Evolutionary conservation across 2,113 vertebrate genomes (phyloP).

Genomic region (Collichthys lucidus): DNA sequence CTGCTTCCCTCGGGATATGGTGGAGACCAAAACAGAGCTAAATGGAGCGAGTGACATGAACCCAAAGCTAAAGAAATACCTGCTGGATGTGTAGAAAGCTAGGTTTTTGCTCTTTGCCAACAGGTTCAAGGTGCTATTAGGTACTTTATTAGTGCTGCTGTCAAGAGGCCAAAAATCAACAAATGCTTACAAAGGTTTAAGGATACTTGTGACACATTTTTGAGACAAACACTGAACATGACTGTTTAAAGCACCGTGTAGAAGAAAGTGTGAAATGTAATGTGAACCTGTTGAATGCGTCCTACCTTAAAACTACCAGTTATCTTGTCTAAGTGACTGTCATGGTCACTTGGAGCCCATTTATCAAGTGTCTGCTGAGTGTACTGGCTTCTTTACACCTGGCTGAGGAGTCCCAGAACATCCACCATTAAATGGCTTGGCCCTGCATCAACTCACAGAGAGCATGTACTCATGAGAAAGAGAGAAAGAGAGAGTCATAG

Average conservation of each 20-base stretch:
- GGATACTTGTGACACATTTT: not conserved
- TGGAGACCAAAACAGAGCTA: not conserved
- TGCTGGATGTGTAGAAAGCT: not conserved
- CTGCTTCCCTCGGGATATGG: not conserved
- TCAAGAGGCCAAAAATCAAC: not conserved
- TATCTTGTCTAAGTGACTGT: conserved; percentile 15
- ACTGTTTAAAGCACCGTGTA: not conserved
- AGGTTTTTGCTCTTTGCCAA: not conserved
- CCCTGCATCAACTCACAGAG: conserved; percentile 18
- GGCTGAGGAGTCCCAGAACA: conserved; percentile 25
- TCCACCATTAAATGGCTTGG: conserved; percentile 32
- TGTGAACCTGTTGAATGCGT: not conserved
- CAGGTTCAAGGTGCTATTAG: no score
- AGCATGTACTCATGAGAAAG: conserved; percentile 4
- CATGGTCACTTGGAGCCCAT: conserved; percentile 12
- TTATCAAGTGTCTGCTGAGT: conserved; percentile 34
- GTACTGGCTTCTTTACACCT: conserved; percentile 39
- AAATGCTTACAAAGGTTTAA: not conserved
- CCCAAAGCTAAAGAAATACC: not conserved
- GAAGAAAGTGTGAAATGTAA: not conserved
- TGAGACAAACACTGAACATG: not conserved
- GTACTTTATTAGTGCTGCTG: not conserved
- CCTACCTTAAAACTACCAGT: not conserved
- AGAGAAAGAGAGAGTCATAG: conserved; percentile 1
- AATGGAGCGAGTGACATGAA: not conserved